Evolutionary conservation across 2,113 vertebrate genomes (phyloP).

Genomic region (Corydoras maculifer): DNA sequence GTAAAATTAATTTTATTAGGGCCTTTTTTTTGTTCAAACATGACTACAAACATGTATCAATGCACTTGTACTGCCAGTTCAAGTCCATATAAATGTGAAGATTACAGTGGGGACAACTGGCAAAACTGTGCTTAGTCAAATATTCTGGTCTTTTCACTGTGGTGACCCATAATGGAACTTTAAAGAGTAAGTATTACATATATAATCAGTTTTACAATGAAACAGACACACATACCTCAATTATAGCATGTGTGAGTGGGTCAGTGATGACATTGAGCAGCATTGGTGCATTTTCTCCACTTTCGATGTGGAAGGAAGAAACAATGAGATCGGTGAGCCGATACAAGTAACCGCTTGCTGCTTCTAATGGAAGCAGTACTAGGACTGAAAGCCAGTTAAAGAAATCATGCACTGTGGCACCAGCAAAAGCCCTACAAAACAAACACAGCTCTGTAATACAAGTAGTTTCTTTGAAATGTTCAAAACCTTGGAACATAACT

Average conservation of each 20-base stretch:
- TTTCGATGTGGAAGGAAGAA: conserved; percentile 74
- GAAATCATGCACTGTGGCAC: conserved; percentile 91
- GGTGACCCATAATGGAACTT: too few species aligned
- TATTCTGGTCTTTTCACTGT: too few species aligned
- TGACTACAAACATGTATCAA: too few species aligned
- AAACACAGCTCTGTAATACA: neutral
- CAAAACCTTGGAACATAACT: too few species aligned
- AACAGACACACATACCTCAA: conserved; percentile 68
- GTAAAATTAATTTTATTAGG: too few species aligned
- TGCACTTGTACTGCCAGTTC: too few species aligned
- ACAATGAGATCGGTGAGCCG: conserved; percentile 72
- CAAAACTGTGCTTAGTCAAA: too few species aligned
- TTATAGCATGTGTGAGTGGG: conserved; percentile 78
- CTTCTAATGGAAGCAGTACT: conserved; percentile 81
- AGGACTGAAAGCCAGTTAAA: conserved; percentile 95
- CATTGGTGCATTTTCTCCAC: conserved; percentile 79
- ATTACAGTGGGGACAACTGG: too few species aligned
- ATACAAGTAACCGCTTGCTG: conserved; percentile 75
- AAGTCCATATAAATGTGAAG: too few species aligned
- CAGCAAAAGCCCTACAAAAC: conserved; percentile 81
- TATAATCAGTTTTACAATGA: neutral
- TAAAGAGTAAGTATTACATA: too few species aligned
- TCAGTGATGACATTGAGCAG: conserved; percentile 93
- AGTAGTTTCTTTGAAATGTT: too few species aligned
- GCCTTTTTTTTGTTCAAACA: too few species aligned